Evolutionary conservation across 2,113 vertebrate species (phyloP), one percentile per base, ranked within the genome.

Genomic region (Alosa alosa): DNA sequence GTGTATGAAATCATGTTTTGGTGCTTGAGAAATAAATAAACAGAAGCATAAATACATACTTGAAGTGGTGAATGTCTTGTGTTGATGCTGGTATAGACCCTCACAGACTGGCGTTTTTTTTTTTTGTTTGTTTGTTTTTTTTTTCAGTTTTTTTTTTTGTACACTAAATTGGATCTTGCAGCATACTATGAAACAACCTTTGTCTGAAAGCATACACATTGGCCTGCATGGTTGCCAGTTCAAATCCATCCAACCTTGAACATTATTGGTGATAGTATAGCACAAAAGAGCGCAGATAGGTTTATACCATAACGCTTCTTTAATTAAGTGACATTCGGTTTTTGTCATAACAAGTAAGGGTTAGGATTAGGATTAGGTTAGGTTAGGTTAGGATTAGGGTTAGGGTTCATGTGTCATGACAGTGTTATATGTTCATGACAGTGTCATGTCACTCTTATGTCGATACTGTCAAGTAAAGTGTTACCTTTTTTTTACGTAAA

Each of bases 1-100:
- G 84, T 82, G 46, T 36, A 87, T 83, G 82, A 87, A 89, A 90
- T 87, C 87, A 83, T 82, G 85, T 86, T 90, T 81, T 3, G 7
- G 10, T 31, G 64, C 10, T 68, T 9, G 25, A 68, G n/a, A 25
- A 11, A 68, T 68, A 68, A 68, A 68, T 68, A 25, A 68, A 31
- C n/a, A 31, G 31, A 31, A 31, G 10, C 64, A 68, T 68, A 31
- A 68, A 68, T 25, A 13, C 64, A 68, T 31, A 31, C 25, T 68
- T 31, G 9, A 25, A 68, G 64, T 68, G 64, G 8, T 6, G n/a
- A 9, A 9, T 7, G 64, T 31, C n/a, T 31, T 25, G 9, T 25
- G 64, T 25, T 25, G 1, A 31, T 10, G 64, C 8, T 25, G n/a
- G 64, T 25, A 31, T 25, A 6, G n/a, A 68, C 55, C 7, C 25